Evolutionary conservation across 2,888 invertebrate species (phyloP).

Genomic region (Neoscelio sp.): DNA sequence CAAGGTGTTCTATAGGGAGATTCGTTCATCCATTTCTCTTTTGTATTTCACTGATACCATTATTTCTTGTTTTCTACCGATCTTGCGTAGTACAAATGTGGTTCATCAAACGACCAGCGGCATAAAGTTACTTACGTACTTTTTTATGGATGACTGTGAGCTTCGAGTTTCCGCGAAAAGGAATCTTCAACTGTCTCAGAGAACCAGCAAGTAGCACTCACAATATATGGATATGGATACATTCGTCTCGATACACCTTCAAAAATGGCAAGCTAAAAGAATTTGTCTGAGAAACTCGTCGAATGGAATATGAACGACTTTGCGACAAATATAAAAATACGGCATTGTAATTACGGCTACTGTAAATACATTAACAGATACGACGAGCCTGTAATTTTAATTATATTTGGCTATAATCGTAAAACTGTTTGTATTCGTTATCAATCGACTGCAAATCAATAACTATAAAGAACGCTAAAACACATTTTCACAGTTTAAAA

Average conservation of each 20-base stretch:
- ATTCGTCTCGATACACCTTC: conserved; percentile 34
- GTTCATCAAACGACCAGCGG: conserved; percentile 48
- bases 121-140: conserved; percentile 46
- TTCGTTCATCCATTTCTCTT: conserved; percentile 1
- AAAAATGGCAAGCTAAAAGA: conserved; percentile 33
- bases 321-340: conserved; percentile 17
- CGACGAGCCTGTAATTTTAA: too few relatives aligned
- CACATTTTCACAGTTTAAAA: conserved; percentile 17
- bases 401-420: too few relatives aligned
- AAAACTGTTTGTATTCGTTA: too few relatives aligned
- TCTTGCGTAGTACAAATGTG: conserved; percentile 34
- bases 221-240: conserved; percentile 37
- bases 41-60: conserved; percentile 17
- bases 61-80: conserved; percentile 28
- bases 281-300: conserved; percentile 34
- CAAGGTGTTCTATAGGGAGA: not conserved
- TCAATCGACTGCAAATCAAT: too few relatives aligned
- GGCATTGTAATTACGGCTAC: conserved; percentile 28
- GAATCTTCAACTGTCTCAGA: conserved; percentile 48
- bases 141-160: conserved; percentile 49
- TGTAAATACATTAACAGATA: conserved; percentile 8
- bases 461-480: not conserved
- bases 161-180: conserved; percentile 28
- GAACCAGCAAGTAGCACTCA: conserved; percentile 36
- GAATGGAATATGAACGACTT: conserved; percentile 29